A percentile compares a stretch with the other conserved stretches of the same genome.
These are phyloP conservation scores for Rhombomys opimus DNA, from an alignment of 2,113 vertebrate genomes.

Conservation along the genomic window DNA sequence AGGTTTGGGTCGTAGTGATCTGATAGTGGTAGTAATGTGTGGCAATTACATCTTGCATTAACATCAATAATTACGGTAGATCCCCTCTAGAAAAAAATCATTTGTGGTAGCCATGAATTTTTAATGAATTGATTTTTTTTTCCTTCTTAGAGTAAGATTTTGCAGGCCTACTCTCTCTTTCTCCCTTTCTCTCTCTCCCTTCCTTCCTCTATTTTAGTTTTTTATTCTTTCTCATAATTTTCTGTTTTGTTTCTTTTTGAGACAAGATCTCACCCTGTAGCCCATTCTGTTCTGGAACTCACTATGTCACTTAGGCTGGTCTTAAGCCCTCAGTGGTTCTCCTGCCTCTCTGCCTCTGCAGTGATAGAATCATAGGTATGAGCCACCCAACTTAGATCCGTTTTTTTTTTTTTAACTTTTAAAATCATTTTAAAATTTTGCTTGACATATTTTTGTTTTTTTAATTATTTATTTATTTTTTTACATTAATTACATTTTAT, in stretches of 20 bases:
- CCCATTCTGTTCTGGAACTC: background rate
- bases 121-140: background rate
- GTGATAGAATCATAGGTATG: background rate
- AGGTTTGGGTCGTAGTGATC: background rate
- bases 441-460: background rate
- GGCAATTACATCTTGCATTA: constrained; percentile 9
- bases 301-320: background rate
- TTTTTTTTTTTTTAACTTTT: background rate
- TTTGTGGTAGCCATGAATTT: constrained; percentile 2
- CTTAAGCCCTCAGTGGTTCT: background rate
- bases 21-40: background rate
- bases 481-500: no score
- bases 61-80: background rate
- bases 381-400: background rate
- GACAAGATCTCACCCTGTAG: background rate
- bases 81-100: background rate
- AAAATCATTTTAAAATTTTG: constrained; percentile 28
- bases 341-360: background rate
- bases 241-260: background rate
- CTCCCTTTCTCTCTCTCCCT: background rate
- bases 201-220: background rate
- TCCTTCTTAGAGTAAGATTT: constrained; percentile 13
- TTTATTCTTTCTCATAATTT: background rate
- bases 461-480: no score
- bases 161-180: background rate